Base-by-base conservation (phyloP, 2,888 invertebrate species). In the Philonicus albiceps region DNA sequence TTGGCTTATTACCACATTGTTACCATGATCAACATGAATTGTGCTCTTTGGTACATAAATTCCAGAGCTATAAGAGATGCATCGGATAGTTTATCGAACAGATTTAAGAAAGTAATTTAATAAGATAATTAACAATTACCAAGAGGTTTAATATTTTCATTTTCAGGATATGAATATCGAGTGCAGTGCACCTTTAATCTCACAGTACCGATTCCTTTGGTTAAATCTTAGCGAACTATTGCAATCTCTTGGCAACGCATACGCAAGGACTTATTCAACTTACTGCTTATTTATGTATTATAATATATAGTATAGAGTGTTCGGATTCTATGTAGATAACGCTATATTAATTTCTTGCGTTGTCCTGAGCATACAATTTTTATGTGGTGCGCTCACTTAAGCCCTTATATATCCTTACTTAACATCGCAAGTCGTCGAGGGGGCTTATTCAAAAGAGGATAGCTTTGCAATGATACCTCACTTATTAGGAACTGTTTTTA, bases 21-120 rank as follows among this genome's bases (percentile, higher is more conserved):
- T 55, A 95, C 93, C 0, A 95, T 95, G 94, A 94, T 95, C 86
- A 95, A 95, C 89, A 95, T 95, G 95, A 95, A 95, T 89, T 94
- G 94, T 87, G 95, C 95, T 0, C 91, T 95, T 1, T 95, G 95
- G 95, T 95, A 94, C 89, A 95, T 95, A 86, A 95, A 95, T 90
- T 95, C 94, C 88, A 93, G 94, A 89, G 95, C 94, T 1, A 94
- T 95, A 87, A 94, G 94, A 89, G 94, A 94, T 83, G 95, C 95
- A 0, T 93, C 94, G 30, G 93, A 93, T 89, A 93, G 93, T 86
- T 91, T 94, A 1, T 93, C 93, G 0, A 92, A 92, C 86, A 93
- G 93, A 88, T 93, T 94, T 88, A 91, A 91, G 37, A 91, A 91
- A 92, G 64, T 22, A 64, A 64, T 13, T 1, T 19, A 19, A 1